Evolutionary conservation across 92 coral and sea anemone genomes (phyloP), one percentile per base, ranked within the genome.

Genomic region (Hydrozoanthus gracilis): DNA sequence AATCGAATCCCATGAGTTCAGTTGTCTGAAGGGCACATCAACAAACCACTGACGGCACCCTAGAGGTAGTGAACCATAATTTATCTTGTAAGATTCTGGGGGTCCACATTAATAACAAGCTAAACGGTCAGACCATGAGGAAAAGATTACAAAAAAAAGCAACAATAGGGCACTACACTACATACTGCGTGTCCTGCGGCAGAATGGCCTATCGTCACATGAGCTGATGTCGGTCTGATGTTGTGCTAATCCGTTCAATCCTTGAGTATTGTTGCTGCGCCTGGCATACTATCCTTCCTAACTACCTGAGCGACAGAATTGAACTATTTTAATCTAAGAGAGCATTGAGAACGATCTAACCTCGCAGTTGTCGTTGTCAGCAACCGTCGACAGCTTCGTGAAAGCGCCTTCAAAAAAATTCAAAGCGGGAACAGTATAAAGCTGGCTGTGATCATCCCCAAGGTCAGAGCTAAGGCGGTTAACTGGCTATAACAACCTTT

Each of bases 241-340:
- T 73, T 73, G 78, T 56, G 3, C 61, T 54, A 54, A 54, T 0
- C 44, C 79, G 79, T 18, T 75, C 79, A 75, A 50, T 75, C 65
- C 64, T 75, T 10, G 3, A 51, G 64, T 75, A 75, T 75, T 51
- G 65, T 46, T 51, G 79, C 65, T 75, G 10, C 47, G 46, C 50
- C 79, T 75, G 79, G 79, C 46, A 75, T n/a, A 75, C 64, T 5
- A 75, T 44, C 18, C 14, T 75, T 9, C 79, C 47, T 27, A 27
- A 27, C 39, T 27, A 27, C 39, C 39, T 27, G 39, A 27, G 39
- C 39, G 39, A 27, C 39, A 51, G 14, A 18, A 75, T 75, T 10
- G 79, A 75, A 18, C 62, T 1, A 18, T 16, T 51, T 4, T 62
- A 75, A 75, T 27, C 2, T 27, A 17, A 75, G 64, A 75, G 79